phyloP scores from a whole-genome alignment of 2,888 invertebrate species.

The Meiosimyza decipiens region DNA sequence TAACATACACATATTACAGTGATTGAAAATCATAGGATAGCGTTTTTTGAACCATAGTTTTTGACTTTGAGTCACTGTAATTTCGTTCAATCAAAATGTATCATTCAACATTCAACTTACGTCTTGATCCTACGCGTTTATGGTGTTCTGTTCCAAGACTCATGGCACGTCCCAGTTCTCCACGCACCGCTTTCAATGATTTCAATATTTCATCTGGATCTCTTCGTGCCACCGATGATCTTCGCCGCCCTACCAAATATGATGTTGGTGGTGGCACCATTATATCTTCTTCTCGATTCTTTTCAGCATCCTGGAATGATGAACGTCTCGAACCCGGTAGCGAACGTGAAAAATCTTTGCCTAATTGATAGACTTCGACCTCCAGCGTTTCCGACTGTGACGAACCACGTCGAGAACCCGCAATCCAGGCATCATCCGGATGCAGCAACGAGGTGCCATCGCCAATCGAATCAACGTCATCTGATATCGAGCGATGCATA shows the following conservation, averaged over 20 bases:
- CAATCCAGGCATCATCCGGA: conserved; percentile 86
- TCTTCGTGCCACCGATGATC: conserved; percentile 84
- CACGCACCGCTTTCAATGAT: conserved; percentile 83
- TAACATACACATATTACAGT: no score
- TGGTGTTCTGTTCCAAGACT: conserved; percentile 78
- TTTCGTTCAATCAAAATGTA: no score
- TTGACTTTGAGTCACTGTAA: no score
- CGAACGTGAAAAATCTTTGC: conserved; percentile 86
- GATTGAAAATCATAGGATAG: no score
- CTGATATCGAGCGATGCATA: conserved; percentile 80
- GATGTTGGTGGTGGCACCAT: conserved; percentile 68
- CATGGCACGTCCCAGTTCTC: conserved; percentile 84
- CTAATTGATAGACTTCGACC: conserved; percentile 85
- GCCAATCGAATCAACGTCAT: conserved; percentile 81
- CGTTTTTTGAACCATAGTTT: no score
- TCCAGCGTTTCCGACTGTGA: conserved; percentile 89
- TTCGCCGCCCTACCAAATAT: conserved; percentile 77
- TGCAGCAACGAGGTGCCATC: conserved; percentile 82
- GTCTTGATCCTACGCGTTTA: conserved; percentile 73
- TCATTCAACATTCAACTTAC: conserved; percentile 70
- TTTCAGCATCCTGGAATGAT: conserved; percentile 80
- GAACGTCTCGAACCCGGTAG: conserved; percentile 86
- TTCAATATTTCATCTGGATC: conserved; percentile 88
- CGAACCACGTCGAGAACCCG: conserved; percentile 84
- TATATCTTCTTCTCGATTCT: conserved; percentile 69